These are phyloP conservation scores for Chrysolina haemoptera DNA, from an alignment of 2,888 invertebrate genomes.

Conservation along the genomic window DNA sequence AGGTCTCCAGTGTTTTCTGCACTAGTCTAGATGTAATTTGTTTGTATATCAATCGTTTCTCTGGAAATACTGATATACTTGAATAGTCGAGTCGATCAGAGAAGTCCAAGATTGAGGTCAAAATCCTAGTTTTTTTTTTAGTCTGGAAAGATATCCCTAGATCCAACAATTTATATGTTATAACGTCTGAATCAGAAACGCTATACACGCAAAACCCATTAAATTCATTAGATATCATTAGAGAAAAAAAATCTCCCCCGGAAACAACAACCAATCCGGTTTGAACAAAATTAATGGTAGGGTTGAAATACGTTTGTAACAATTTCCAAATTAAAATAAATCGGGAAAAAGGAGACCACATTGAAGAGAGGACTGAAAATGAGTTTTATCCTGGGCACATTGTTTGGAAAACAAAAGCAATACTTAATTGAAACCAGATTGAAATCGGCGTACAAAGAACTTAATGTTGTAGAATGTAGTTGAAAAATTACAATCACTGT, in stretches of 20 bases:
- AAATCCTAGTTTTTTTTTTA: too few relatives aligned
- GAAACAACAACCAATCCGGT: conserved; percentile 46
- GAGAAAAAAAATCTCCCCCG: conserved; percentile 29
- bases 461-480: not conserved
- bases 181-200: conserved; percentile 22
- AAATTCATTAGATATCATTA: conserved; percentile 36
- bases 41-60: too few relatives aligned
- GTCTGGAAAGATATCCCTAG: too few relatives aligned
- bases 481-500: not conserved
- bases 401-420: conserved; percentile 54
- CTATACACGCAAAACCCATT: conserved; percentile 44
- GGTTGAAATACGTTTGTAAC: conserved; percentile 48
- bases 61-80: not conserved
- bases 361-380: conserved; percentile 55
- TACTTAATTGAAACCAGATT: conserved; percentile 29
- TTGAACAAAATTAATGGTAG: conserved; percentile 50
- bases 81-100: too few relatives aligned
- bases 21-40: too few relatives aligned
- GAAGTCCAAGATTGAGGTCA: too few relatives aligned
- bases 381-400: conserved; percentile 45
- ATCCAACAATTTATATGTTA: not conserved
- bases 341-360: conserved; percentile 54
- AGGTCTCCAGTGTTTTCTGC: too few relatives aligned
- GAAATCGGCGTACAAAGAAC: not conserved
- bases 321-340: conserved; percentile 56